Percentiles rank a stretch among this genome's conserved stretches.
These are phyloP conservation scores for Eumerus sabulonum DNA, from an alignment of 2,888 invertebrate species.

Conservation along the genomic window DNA sequence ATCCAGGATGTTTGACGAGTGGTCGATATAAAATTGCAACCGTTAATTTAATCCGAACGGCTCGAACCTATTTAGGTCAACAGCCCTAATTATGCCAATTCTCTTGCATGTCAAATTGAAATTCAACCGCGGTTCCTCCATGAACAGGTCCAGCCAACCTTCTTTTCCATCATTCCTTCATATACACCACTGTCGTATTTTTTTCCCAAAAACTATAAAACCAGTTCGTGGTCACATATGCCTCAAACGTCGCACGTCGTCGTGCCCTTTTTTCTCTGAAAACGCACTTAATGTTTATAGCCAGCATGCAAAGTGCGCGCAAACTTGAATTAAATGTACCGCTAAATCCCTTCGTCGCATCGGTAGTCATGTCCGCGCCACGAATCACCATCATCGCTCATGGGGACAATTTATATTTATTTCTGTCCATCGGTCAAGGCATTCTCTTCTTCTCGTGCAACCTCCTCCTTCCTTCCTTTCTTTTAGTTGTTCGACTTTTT, in stretches of 20 bases:
- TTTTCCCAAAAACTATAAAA: too few species aligned
- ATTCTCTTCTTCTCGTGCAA: background rate
- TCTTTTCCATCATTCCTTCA: too few species aligned
- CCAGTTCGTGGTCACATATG: conserved; percentile 1
- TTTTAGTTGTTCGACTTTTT: background rate
- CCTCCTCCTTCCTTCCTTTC: too few species aligned
- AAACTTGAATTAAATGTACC: conserved; percentile 30
- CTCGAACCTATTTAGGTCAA: too few species aligned
- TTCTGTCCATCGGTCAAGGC: conserved; percentile 32
- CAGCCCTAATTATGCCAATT: too few species aligned
- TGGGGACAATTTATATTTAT: conserved; percentile 35
- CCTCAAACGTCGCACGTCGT: conserved; percentile 25
- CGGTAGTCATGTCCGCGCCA: conserved; percentile 43
- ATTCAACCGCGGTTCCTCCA: too few species aligned
- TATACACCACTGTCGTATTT: too few species aligned
- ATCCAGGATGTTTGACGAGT: too few species aligned
- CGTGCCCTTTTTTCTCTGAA: conserved; percentile 23
- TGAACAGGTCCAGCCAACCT: too few species aligned
- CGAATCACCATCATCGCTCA: conserved; percentile 51
- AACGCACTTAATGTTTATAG: conserved; percentile 17
- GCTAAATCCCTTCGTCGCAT: conserved; percentile 49
- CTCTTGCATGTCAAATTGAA: too few species aligned
- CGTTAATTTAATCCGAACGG: too few species aligned
- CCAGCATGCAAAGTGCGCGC: conserved; percentile 48
- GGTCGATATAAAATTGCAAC: too few species aligned